Evolutionary conservation across 37 sponge, comb jelly and placozoan genomes (phyloP).

Genomic region (Oopsacas minuta): DNA sequence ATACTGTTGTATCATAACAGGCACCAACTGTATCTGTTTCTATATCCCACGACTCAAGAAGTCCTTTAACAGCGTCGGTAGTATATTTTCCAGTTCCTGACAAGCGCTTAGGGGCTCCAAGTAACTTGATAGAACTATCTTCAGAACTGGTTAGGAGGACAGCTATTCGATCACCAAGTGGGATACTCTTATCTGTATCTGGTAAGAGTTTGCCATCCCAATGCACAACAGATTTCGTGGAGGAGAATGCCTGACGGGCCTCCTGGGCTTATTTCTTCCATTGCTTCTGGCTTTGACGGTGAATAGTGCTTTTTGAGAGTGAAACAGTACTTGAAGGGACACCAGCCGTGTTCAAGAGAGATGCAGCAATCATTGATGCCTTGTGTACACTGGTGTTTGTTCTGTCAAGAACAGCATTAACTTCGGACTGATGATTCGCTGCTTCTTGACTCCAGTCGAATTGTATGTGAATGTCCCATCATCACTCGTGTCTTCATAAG

Average conservation of each 20-base stretch:
- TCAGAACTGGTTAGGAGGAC: constrained; percentile 8
- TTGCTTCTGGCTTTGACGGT: constrained; percentile 6
- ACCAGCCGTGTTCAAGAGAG: neutral
- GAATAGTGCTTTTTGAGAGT: constrained; percentile 16
- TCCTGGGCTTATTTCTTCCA: neutral
- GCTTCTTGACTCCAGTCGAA: constrained; percentile 15
- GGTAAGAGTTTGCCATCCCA: constrained; percentile 1
- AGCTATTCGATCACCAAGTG: constrained; percentile 2
- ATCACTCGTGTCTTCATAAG: neutral
- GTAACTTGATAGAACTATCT: neutral
- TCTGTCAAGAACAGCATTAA: constrained; percentile 17
- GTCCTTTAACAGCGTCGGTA: neutral
- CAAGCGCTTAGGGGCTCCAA: neutral
- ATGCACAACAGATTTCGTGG: constrained; percentile 13
- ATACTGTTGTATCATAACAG: constrained; percentile 1
- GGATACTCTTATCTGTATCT: neutral
- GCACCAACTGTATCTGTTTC: constrained; percentile 17
- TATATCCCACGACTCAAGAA: constrained; percentile 16
- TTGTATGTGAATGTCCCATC: constrained; percentile 14
- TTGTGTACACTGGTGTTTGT: constrained; percentile 2
- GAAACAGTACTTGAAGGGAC: constrained; percentile 1
- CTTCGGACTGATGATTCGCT: constrained; percentile 14
- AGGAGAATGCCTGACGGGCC: neutral
- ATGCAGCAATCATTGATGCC: constrained; percentile 4
- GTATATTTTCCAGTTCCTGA: constrained; percentile 12